A percentile compares a stretch with the other conserved stretches of the same genome.
Conservation (phyloP, 2,113 vertebrate species). For the Pristiophorus japonicus region DNA sequence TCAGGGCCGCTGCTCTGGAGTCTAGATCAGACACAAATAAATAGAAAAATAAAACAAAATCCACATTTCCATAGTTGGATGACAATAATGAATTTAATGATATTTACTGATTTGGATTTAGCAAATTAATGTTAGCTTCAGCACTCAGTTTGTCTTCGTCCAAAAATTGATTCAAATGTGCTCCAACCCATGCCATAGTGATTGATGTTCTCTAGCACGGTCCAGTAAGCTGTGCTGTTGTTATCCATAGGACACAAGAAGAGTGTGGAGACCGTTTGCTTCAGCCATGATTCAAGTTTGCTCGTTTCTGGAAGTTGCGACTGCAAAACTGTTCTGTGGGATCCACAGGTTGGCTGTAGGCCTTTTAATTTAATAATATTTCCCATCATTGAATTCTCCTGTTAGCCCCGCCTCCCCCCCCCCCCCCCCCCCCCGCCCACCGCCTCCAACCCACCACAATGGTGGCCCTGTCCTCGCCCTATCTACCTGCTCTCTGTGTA, state of each 20-base stretch:
- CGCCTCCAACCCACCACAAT: too few species aligned
- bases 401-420: too few species aligned
- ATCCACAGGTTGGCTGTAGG: conserved; percentile 40
- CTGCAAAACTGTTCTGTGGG: conserved; percentile 43
- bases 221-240: neutral
- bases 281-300: conserved; percentile 48
- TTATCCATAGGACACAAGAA: conserved; percentile 46
- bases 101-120: neutral
- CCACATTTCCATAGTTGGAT: neutral
- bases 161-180: neutral
- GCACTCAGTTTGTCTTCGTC: neutral
- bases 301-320: conserved; percentile 51
- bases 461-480: neutral
- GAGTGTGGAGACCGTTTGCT: conserved; percentile 51
- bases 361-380: neutral
- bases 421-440: too few species aligned
- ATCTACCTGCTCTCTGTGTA: neutral
- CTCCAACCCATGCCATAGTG: neutral
- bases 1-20: neutral
- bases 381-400: neutral
- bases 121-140: neutral
- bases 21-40: neutral
- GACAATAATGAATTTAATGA: neutral
- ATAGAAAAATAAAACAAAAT: neutral
- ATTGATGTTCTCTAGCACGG: neutral